Base-by-base conservation (phyloP, 2,113 vertebrate species). In the Amphilophus citrinellus region DNA sequence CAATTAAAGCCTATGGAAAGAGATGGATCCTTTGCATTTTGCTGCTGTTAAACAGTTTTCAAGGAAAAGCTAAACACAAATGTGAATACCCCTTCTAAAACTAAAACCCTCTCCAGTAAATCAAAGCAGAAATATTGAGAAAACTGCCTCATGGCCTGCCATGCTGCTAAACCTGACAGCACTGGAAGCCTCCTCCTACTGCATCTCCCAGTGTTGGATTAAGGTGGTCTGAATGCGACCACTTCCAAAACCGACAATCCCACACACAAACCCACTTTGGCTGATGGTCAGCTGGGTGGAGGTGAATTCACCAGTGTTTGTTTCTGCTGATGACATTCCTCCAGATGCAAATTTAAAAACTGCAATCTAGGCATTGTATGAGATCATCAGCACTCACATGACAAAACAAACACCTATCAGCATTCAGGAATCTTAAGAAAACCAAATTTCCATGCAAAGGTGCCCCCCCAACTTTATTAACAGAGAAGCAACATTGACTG, bases 381-480 rank as follows among this genome's bases (percentile, higher is more conserved):
- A 30, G 44, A 50, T 50, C 27, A 30, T 24, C 24, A 71, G 50
- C 66, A 71, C 24, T 71, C 17, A 42, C 15, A 4, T 50, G 47
- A 0, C 65, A 68, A 11, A 44, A 3, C 42, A 44, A 44, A 13
- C 11, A 13, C 4, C 11, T 44, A 44, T 13, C 11, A 44, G 42
- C 3, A 3, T 13, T 44, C 10, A 44, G 42, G 11, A 44, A 44
- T 10, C 42, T 44, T 44, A 44, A 44, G 10, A 44, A 44, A 44
- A 8, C 11, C 10, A 44, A 14, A 44, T 44, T 44, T 44, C 42
- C 4, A 1, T 50, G 15, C 27, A 50, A 30, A 47, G 10, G 9
- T 1, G 1, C 0, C 7, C 18, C 17, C 47, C 47, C 27, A 30
- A 3, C 1, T 47, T 68, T 68, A 42, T 3, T 71, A 11, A 10